A percentile compares a stretch with the other conserved stretches of the same genome.
Evolutionary conservation across 2,888 invertebrate species (phyloP).

Genomic region (Thymelicus acteon): DNA sequence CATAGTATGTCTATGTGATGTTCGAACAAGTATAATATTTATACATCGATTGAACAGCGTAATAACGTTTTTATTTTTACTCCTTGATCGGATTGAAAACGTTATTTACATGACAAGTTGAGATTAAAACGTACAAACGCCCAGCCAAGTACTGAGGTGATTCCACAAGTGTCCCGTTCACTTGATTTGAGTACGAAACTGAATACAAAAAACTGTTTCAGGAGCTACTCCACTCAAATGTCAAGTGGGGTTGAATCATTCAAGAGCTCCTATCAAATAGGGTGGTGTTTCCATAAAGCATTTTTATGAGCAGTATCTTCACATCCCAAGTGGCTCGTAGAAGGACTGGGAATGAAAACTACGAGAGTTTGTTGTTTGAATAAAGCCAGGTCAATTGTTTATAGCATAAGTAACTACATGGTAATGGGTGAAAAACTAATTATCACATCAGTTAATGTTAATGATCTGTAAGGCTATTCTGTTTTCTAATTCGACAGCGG

Average conservation of each 20-base stretch:
- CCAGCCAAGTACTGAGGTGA: neutral
- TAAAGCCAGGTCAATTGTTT: neutral
- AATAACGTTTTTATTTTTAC: too few relatives aligned
- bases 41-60: too few relatives aligned
- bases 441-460: too few relatives aligned
- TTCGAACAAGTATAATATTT: too few relatives aligned
- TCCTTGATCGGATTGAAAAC: too few relatives aligned
- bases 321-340: constrained; percentile 1
- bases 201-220: constrained; percentile 10
- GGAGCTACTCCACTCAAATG: constrained; percentile 2
- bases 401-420: too few relatives aligned
- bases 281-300: constrained; percentile 4
- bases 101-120: too few relatives aligned
- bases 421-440: too few relatives aligned
- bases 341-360: neutral
- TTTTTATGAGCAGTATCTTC: neutral
- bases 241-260: constrained; percentile 7
- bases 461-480: too few relatives aligned
- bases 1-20: too few relatives aligned
- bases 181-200: constrained; percentile 1
- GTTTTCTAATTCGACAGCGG: too few relatives aligned
- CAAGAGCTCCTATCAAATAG: neutral
- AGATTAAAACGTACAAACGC: too few relatives aligned
- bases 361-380: neutral
- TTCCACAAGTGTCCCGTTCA: constrained; percentile 3